These are phyloP conservation scores for Onthophagus sagittarius DNA, from an alignment of 2,888 invertebrate species.

Conservation along the genomic window DNA sequence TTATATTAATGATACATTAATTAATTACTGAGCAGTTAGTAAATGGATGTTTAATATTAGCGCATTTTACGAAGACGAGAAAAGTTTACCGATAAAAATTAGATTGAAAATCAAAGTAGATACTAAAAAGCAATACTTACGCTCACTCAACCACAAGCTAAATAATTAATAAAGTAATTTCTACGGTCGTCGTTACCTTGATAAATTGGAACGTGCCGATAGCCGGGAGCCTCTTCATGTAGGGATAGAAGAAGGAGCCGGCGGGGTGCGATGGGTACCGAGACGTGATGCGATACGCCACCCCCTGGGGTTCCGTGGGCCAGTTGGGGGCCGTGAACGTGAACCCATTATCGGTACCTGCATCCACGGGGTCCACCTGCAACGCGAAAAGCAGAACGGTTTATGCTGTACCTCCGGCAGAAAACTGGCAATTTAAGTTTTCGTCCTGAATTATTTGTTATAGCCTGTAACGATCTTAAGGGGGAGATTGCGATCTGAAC, in stretches of 20 bases:
- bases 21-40: too few relatives aligned
- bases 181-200: constrained; percentile 58
- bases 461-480: neutral
- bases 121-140: too few relatives aligned
- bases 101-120: too few relatives aligned
- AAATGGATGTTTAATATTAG: too few relatives aligned
- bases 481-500: neutral
- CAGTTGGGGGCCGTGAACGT: constrained; percentile 96
- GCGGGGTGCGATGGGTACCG: constrained; percentile 89
- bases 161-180: constrained; percentile 5
- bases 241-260: constrained; percentile 91
- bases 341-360: constrained; percentile 92
- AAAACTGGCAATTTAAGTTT: neutral
- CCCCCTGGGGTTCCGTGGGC: constrained; percentile 87
- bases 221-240: constrained; percentile 79
- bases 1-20: too few relatives aligned
- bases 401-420: neutral
- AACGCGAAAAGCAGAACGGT: constrained; percentile 17
- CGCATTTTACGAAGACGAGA: too few relatives aligned
- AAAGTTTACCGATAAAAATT: too few relatives aligned
- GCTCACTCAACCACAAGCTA: neutral
- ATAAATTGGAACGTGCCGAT: constrained; percentile 89
- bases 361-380: constrained; percentile 86
- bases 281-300: constrained; percentile 84
- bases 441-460: neutral